Conservation (phyloP, 2,797 vertebrate genomes). For the Sebastes trivittatus region DNA sequence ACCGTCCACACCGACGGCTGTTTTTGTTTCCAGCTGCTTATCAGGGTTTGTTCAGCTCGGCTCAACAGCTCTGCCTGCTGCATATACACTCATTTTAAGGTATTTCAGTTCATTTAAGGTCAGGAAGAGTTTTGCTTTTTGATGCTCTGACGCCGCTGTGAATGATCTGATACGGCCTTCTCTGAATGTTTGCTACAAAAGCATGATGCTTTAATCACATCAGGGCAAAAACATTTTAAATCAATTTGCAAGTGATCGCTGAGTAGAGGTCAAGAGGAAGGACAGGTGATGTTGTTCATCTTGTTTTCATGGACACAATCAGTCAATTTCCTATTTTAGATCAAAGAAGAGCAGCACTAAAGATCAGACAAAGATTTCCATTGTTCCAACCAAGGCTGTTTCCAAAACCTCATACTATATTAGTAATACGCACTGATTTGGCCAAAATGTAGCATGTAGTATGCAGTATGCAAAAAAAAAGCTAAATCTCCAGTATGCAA, state of each 20-base stretch:
- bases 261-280: constrained; percentile 6
- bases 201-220: constrained; percentile 4
- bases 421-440: no score
- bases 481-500: fast-evolving
- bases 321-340: constrained; percentile 28
- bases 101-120: neutral
- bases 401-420: fast-evolving
- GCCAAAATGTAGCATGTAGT: no score
- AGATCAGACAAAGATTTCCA: neutral
- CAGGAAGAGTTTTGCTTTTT: constrained; percentile 1
- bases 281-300: constrained; percentile 1
- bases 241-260: neutral
- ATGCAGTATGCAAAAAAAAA: no score
- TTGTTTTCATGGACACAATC: constrained; percentile 21
- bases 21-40: constrained; percentile 43
- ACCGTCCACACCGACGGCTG: neutral
- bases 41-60: constrained; percentile 40
- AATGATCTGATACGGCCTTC: neutral
- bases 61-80: neutral
- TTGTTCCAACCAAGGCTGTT: neutral
- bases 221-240: neutral
- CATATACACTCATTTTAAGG: neutral
- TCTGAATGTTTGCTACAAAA: neutral
- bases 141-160: neutral
- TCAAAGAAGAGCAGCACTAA: neutral